A percentile compares a stretch with the other conserved stretches of the same genome.
Evolutionary conservation across 1,140 invertebrate genomes (phyloP).

Genomic region (Leptinotarsa lineolata): DNA sequence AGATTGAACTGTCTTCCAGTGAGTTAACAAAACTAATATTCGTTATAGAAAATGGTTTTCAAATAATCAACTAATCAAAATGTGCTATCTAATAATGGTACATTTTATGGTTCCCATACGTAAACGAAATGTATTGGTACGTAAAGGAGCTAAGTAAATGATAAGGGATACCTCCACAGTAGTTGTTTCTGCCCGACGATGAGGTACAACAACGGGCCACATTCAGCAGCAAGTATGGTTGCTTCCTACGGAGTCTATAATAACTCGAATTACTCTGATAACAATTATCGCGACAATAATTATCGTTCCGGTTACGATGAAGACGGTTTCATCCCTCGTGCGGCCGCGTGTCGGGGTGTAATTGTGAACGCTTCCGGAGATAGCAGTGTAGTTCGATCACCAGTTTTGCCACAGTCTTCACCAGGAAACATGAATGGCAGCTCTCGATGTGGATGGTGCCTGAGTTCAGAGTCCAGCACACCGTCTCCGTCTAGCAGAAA

Average conservation of each 20-base stretch:
- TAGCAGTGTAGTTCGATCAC: slow-evolving; percentile 53
- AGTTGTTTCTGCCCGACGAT: slow-evolving; percentile 6
- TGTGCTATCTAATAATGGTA: neutral
- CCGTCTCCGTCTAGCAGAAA: slow-evolving; percentile 34
- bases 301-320: slow-evolving; percentile 58
- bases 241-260: slow-evolving; percentile 60
- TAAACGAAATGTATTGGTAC: slow-evolving; percentile 17
- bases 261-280: slow-evolving; percentile 45
- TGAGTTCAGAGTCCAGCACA: slow-evolving; percentile 23
- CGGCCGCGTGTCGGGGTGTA: slow-evolving; percentile 59
- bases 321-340: slow-evolving; percentile 56
- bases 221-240: slow-evolving; percentile 43
- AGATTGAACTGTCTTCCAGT: too few species aligned
- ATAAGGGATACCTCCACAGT: neutral
- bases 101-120: slow-evolving; percentile 17
- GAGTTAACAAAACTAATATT: too few species aligned
- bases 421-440: slow-evolving; percentile 11
- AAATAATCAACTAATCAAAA: too few species aligned
- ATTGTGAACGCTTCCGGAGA: slow-evolving; percentile 61
- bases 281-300: slow-evolving; percentile 39
- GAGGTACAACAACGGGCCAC: slow-evolving; percentile 28
- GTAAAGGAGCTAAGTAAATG: slow-evolving; percentile 1
- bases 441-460: slow-evolving; percentile 41
- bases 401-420: slow-evolving; percentile 9
- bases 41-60: too few species aligned